A percentile compares a stretch with the other conserved stretches of the same genome.
Conservation (phyloP, 2,888 invertebrate species). For the Silvanus unidentatus region DNA sequence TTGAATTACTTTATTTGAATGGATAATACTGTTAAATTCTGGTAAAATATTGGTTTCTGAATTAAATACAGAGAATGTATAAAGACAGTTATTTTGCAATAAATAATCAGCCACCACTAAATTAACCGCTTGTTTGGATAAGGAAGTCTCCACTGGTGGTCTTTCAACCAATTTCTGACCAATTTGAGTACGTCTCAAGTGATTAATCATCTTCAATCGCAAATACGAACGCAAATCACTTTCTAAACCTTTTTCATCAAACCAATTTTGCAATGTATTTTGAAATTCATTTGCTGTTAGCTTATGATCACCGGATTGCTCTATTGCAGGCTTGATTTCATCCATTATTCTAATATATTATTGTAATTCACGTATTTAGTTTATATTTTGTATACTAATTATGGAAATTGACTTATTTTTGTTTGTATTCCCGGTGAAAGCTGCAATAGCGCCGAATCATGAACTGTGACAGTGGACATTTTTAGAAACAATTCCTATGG, state of each 20-base stretch:
- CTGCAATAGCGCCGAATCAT: too few relatives aligned
- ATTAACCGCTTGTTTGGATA: slow-evolving; percentile 55
- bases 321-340: slow-evolving; percentile 26
- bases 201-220: slow-evolving; percentile 54
- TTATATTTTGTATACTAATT: too few relatives aligned
- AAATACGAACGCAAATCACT: slow-evolving; percentile 55
- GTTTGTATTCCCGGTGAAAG: too few relatives aligned
- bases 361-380: too few relatives aligned
- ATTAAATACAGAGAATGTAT: slow-evolving; percentile 55
- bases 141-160: slow-evolving; percentile 26
- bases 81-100: slow-evolving; percentile 52
- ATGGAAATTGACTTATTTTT: too few relatives aligned
- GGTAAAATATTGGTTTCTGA: slow-evolving; percentile 53
- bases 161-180: slow-evolving; percentile 28
- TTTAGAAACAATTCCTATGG: too few relatives aligned
- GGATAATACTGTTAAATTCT: slow-evolving; percentile 34
- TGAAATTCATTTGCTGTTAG: slow-evolving; percentile 52
- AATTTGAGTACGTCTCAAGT: slow-evolving; percentile 49
- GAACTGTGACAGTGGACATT: too few relatives aligned
- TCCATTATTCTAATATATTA: too few relatives aligned
- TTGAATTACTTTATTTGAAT: slow-evolving; percentile 11
- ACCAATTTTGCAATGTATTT: slow-evolving; percentile 52
- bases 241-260: slow-evolving; percentile 57
- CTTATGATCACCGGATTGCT: slow-evolving; percentile 21
- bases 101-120: slow-evolving; percentile 58